Conservation (phyloP, 2,888 invertebrate species). For the Machimus atricapillus region DNA sequence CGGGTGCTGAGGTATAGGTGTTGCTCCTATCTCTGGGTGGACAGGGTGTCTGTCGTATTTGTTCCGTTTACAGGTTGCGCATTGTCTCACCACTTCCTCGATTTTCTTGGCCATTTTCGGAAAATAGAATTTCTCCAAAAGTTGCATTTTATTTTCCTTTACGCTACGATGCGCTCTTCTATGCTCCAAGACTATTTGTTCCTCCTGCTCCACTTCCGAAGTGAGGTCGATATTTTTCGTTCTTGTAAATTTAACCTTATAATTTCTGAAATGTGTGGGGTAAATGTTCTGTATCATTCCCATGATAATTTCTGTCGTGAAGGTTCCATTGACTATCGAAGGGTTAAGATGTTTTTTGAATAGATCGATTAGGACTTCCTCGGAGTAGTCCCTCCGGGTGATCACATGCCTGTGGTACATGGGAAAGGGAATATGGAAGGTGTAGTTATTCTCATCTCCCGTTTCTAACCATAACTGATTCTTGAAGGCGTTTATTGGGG, state of each 20-base stretch:
- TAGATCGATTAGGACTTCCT: not conserved
- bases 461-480: not conserved
- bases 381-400: not conserved
- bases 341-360: constrained; percentile 15
- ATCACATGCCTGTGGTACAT: not conserved
- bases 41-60: constrained; percentile 43
- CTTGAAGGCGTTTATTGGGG: constrained; percentile 13
- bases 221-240: not conserved
- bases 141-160: not conserved
- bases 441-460: not conserved
- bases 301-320: not conserved
- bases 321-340: not conserved
- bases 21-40: constrained; percentile 39
- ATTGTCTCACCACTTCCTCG: constrained; percentile 41
- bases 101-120: constrained; percentile 43
- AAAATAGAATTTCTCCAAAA: constrained; percentile 43
- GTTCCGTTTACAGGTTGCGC: constrained; percentile 39
- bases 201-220: not conserved
- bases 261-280: not conserved
- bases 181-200: not conserved
- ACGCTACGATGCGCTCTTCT: not conserved
- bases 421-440: not conserved
- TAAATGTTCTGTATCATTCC: constrained; percentile 12
- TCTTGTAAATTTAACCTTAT: not conserved
- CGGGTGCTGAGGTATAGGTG: constrained; percentile 44